phyloP scores from a whole-genome alignment of 2,113 vertebrate genomes.

The Mus pahari region DNA sequence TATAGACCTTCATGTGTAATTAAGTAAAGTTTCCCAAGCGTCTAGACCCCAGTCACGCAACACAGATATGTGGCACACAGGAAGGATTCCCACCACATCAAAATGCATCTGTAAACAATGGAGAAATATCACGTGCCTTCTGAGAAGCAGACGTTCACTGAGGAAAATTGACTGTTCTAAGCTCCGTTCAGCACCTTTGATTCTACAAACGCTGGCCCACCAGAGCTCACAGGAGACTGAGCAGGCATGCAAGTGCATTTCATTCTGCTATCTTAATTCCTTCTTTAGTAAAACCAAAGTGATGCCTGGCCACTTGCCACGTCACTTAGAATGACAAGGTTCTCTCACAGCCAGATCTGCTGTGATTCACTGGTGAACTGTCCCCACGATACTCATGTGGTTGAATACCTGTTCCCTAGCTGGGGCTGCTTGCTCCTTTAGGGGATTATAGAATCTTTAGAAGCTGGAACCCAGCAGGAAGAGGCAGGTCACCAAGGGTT shows the following conservation, averaged over 20 bases:
- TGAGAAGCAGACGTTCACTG: neutral
- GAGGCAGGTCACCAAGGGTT: neutral
- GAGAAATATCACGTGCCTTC: slow-evolving; percentile 21
- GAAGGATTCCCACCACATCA: slow-evolving; percentile 31
- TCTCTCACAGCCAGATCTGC: neutral
- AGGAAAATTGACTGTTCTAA: slow-evolving; percentile 3
- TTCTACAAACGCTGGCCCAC: neutral
- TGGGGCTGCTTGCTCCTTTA: neutral
- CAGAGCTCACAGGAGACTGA: neutral
- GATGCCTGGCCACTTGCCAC: neutral
- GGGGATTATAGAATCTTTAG: neutral
- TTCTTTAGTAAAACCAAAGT: neutral
- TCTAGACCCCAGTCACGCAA: slow-evolving; percentile 70
- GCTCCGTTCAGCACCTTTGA: neutral
- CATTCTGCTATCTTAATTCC: neutral
- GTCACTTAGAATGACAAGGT: neutral
- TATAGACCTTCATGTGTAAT: slow-evolving; percentile 83
- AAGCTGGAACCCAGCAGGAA: neutral
- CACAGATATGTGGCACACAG: slow-evolving; percentile 2
- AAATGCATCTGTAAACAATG: slow-evolving; percentile 43
- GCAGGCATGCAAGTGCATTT: fast-evolving
- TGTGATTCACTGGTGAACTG: neutral
- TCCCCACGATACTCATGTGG: too few species aligned
- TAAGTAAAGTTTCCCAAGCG: slow-evolving; percentile 85
- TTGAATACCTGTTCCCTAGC: neutral